Percentiles rank a stretch among this genome's conserved stretches.
Conservation (phyloP, 2,113 vertebrate genomes). For the Numida meleagris region DNA sequence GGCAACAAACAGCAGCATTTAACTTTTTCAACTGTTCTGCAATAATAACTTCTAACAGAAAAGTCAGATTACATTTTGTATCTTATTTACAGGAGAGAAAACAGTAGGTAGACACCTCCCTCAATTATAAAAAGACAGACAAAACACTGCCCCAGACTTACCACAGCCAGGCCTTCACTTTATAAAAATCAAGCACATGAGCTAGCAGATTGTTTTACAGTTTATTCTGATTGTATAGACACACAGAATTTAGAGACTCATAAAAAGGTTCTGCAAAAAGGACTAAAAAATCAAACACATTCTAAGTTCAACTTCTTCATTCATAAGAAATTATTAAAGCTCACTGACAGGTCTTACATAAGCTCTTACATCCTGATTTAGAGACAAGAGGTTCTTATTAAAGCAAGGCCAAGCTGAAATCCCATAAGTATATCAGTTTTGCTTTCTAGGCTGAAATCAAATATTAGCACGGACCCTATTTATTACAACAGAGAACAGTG, state of each 20-base stretch:
- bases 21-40: not conserved
- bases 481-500: not conserved
- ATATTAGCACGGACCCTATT: not conserved
- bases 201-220: not conserved
- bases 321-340: not conserved
- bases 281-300: not conserved
- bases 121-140: not conserved
- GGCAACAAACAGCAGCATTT: conserved; percentile 12
- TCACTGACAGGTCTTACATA: not conserved
- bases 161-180: not conserved
- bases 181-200: not conserved
- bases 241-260: not conserved
- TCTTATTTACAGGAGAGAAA: not conserved
- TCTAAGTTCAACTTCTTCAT: not conserved
- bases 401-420: not conserved
- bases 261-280: not conserved
- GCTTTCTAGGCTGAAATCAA: not conserved
- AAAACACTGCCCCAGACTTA: not conserved
- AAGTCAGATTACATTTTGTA: not conserved
- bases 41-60: not conserved
- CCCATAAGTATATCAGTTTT: not conserved
- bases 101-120: not conserved
- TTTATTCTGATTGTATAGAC: not conserved
- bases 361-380: not conserved
- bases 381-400: not conserved